phyloP scores from a whole-genome alignment of 2,113 vertebrate genomes.

The Polyodon spathula region DNA sequence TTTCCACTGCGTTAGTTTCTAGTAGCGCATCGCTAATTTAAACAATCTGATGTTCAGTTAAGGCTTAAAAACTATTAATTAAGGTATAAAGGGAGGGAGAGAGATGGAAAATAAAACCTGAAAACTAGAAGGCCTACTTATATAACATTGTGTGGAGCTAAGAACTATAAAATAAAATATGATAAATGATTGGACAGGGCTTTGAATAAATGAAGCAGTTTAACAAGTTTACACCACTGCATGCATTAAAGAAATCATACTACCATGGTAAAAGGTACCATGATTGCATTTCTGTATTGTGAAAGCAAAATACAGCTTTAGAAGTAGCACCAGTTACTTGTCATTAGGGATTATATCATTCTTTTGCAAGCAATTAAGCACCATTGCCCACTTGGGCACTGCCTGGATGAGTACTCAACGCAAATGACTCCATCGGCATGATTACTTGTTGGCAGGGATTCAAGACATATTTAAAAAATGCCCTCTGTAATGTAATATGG shows the following conservation, averaged over 20 bases:
- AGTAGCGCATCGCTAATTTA: no score
- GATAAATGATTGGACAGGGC: no score
- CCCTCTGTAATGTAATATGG: not conserved
- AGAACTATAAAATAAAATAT: no score
- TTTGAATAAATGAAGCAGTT: no score
- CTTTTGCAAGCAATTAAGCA: slow-evolving; percentile 62
- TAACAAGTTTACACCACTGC: no score
- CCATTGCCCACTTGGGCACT: slow-evolving; percentile 63
- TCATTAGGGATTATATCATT: slow-evolving; percentile 52
- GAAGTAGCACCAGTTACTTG: slow-evolving; percentile 57
- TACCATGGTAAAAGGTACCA: not conserved
- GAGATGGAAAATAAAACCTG: no score
- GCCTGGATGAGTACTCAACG: slow-evolving; percentile 47
- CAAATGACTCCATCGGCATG: slow-evolving; percentile 61
- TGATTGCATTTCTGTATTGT: not conserved
- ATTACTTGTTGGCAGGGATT: slow-evolving; percentile 62
- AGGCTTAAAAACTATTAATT: no score
- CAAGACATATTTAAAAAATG: slow-evolving; percentile 30
- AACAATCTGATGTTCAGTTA: no score
- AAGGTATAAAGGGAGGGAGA: no score
- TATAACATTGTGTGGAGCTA: no score
- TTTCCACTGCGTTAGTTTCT: no score
- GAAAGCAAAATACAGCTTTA: not conserved
- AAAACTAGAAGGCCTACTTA: no score
- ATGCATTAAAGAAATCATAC: not conserved